Percentiles rank a stretch among this genome's conserved stretches.
Evolutionary conservation across 2,797 vertebrate species (phyloP).

Genomic region (Petrocephalus sullivani): DNA sequence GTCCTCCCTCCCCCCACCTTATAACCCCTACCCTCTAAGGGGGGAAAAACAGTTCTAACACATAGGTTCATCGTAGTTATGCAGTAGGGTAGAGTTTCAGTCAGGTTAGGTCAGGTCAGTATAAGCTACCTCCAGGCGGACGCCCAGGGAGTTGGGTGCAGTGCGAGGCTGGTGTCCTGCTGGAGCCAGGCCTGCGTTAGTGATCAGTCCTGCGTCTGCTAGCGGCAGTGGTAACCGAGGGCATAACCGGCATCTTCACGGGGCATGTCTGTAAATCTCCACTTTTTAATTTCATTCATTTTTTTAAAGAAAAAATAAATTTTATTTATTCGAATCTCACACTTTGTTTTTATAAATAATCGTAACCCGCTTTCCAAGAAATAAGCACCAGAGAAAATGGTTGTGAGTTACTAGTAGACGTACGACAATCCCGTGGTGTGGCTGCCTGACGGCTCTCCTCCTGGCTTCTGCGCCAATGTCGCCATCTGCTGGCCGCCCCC

Average conservation of each 20-base stretch:
- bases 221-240: neutral
- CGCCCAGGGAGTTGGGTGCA: neutral
- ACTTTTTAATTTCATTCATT: slow-evolving; percentile 44
- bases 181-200: slow-evolving; percentile 7
- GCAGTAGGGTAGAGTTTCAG: slow-evolving; percentile 20
- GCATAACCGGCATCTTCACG: slow-evolving; percentile 18
- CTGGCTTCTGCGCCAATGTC: slow-evolving; percentile 6
- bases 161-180: neutral
- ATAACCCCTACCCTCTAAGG: slow-evolving; percentile 3
- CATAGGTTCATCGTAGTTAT: slow-evolving; percentile 1
- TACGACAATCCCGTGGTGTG: neutral
- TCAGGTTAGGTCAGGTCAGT: slow-evolving; percentile 17
- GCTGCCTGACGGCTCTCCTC: neutral
- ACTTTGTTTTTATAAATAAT: slow-evolving; percentile 22
- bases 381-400: neutral
- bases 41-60: neutral
- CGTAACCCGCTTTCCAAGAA: neutral
- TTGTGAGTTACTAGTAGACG: neutral
- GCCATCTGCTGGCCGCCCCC: slow-evolving; percentile 7
- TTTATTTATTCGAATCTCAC: slow-evolving; percentile 28
- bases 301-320: slow-evolving; percentile 15
- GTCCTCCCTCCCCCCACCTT: neutral
- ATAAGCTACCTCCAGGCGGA: slow-evolving; percentile 16
- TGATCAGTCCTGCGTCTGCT: neutral
- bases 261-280: slow-evolving; percentile 43